A percentile compares a stretch with the other conserved stretches of the same genome.
phyloP scores from a whole-genome alignment of 2,797 vertebrate genomes.

The Pempheris klunzingeri region DNA sequence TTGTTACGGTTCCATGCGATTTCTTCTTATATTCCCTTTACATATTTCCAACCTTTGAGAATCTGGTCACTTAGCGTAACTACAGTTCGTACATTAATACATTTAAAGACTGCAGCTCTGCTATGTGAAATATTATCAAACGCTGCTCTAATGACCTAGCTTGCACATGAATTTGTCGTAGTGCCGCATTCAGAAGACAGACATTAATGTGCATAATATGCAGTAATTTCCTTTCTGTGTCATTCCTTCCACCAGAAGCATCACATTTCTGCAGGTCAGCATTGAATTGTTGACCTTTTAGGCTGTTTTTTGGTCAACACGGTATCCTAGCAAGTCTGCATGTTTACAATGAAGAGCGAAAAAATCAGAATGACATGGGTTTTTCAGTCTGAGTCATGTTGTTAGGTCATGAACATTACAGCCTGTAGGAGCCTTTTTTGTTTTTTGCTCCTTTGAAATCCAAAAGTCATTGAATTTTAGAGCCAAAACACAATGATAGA shows the following conservation, averaged over 20 bases:
- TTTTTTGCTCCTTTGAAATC: not conserved
- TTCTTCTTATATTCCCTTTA: not conserved
- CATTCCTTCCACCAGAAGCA: not conserved
- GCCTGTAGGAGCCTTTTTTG: not conserved
- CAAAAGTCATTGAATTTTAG: not conserved
- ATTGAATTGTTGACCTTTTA: no score
- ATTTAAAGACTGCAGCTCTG: not conserved
- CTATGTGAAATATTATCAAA: slow-evolving; percentile 24
- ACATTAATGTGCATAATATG: not conserved
- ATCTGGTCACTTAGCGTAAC: not conserved
- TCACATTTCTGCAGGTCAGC: not conserved
- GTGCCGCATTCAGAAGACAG: not conserved
- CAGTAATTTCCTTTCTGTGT: not conserved
- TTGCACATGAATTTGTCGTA: not conserved
- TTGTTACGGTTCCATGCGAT: not conserved
- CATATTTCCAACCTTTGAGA: not conserved
- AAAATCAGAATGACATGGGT: not conserved
- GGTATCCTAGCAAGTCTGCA: not conserved
- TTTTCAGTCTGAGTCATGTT: not conserved
- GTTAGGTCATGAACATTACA: not conserved
- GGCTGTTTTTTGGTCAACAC: not conserved
- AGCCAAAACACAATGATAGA: not conserved
- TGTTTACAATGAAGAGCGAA: not conserved
- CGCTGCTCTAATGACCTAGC: slow-evolving; percentile 21
- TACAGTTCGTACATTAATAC: not conserved